Conservation (phyloP, 2,888 invertebrate genomes). For the Sminthurinus aureus region DNA sequence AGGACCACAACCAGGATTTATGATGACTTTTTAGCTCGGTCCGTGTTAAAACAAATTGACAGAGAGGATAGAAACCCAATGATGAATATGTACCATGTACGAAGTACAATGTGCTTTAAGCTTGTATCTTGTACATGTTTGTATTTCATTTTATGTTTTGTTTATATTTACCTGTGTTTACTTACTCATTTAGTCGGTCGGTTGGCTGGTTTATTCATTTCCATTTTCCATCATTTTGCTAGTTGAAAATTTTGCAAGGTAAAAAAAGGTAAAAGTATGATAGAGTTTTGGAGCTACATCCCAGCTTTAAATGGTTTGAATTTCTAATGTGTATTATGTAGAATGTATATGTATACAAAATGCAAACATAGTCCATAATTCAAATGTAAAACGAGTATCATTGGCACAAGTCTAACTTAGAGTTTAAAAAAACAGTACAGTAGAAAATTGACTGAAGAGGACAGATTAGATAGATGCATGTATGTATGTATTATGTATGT, state of each 20-base stretch:
- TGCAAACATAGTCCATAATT: background rate
- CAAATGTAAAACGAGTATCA: background rate
- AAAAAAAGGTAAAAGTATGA: constrained; percentile 1
- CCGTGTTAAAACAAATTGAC: background rate
- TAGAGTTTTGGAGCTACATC: background rate
- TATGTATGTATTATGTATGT: constrained; percentile 12
- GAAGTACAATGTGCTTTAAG: no score
- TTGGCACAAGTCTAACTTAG: background rate
- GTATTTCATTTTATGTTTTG: no score
- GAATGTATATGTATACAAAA: background rate
- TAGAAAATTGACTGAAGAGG: background rate
- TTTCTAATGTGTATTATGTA: no score
- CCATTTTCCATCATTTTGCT: no score
- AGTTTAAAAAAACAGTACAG: no score
- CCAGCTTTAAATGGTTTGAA: background rate
- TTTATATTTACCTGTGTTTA: no score
- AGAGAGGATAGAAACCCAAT: no score
- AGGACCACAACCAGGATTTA: constrained; percentile 15
- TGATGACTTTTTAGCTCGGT: constrained; percentile 2
- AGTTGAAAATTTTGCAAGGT: background rate
- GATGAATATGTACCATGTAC: no score
- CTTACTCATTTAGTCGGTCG: no score
- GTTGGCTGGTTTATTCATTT: no score
- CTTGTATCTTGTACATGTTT: no score
- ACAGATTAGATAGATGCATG: background rate